A percentile compares a stretch with the other conserved stretches of the same genome.
Conservation (phyloP, 2,113 vertebrate species). For the Meriones unguiculatus region DNA sequence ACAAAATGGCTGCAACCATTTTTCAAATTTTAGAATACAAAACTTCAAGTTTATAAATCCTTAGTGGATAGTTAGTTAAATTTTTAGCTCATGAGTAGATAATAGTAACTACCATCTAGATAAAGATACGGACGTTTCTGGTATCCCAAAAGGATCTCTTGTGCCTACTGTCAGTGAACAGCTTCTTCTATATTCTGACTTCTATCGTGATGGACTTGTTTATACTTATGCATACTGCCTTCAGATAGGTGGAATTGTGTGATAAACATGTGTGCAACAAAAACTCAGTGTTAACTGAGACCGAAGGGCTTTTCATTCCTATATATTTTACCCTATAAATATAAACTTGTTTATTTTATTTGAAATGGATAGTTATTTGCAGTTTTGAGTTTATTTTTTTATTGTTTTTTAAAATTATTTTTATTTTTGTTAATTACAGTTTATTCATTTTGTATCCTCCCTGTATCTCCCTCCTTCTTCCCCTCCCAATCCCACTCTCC, state of each 20-base stretch:
- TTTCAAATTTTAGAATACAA: background rate
- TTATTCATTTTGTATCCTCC: too few relatives aligned
- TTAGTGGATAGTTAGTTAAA: background rate
- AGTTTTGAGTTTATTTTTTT: background rate
- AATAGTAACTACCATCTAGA: background rate
- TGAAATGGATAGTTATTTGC: background rate
- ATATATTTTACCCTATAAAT: background rate
- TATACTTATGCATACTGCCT: background rate
- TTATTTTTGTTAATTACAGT: too few relatives aligned
- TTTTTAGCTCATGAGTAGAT: conserved; percentile 11
- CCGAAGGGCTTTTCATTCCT: background rate
- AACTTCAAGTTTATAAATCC: background rate
- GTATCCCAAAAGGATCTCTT: background rate
- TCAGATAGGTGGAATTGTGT: background rate
- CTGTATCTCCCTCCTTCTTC: too few relatives aligned
- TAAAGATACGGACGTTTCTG: background rate
- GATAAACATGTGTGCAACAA: background rate
- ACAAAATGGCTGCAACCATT: background rate
- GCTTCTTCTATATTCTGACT: background rate
- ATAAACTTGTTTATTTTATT: background rate
- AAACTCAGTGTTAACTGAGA: background rate
- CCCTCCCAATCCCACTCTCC: too few relatives aligned
- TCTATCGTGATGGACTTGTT: background rate
- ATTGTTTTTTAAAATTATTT: too few relatives aligned
- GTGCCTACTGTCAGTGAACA: background rate